Conservation (phyloP, 92 coral and sea anemone species). For the Parazoanthus swiftii region DNA sequence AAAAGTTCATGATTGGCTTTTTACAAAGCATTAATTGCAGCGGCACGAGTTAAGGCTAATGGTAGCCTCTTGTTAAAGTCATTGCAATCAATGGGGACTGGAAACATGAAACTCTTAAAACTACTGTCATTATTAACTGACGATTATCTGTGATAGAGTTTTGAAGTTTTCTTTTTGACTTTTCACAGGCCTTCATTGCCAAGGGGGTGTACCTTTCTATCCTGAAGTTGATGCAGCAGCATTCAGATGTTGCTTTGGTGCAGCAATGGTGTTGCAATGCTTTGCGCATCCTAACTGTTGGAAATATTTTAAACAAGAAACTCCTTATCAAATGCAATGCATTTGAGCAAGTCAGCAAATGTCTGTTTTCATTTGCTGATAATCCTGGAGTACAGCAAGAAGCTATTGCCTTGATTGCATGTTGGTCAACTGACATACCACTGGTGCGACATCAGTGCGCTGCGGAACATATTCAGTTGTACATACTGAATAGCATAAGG, state of each 20-base stretch:
- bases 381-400: slow-evolving; percentile 69
- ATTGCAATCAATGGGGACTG: too few relatives aligned
- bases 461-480: slow-evolving; percentile 64
- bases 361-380: slow-evolving; percentile 41
- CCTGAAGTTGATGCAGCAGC: slow-evolving; percentile 67
- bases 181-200: slow-evolving; percentile 59
- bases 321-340: slow-evolving; percentile 65
- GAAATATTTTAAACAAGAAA: slow-evolving; percentile 57
- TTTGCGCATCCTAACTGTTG: slow-evolving; percentile 63
- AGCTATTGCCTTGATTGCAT: slow-evolving; percentile 83
- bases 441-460: slow-evolving; percentile 86
- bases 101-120: too few relatives aligned
- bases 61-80: too few relatives aligned
- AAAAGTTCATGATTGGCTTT: too few relatives aligned
- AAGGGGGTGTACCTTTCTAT: slow-evolving; percentile 74
- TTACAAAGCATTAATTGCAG: too few relatives aligned
- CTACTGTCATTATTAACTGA: too few relatives aligned
- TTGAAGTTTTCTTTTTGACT: background rate
- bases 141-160: too few relatives aligned
- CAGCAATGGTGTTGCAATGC: slow-evolving; percentile 81
- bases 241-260: slow-evolving; percentile 46
- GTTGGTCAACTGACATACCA: slow-evolving; percentile 78
- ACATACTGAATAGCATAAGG: slow-evolving; percentile 61
- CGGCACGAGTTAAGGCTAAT: too few relatives aligned
- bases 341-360: slow-evolving; percentile 52